A percentile compares a stretch with the other conserved stretches of the same genome.
phyloP scores from a whole-genome alignment of 2,797 vertebrate species.

The Darevskia mixta region DNA sequence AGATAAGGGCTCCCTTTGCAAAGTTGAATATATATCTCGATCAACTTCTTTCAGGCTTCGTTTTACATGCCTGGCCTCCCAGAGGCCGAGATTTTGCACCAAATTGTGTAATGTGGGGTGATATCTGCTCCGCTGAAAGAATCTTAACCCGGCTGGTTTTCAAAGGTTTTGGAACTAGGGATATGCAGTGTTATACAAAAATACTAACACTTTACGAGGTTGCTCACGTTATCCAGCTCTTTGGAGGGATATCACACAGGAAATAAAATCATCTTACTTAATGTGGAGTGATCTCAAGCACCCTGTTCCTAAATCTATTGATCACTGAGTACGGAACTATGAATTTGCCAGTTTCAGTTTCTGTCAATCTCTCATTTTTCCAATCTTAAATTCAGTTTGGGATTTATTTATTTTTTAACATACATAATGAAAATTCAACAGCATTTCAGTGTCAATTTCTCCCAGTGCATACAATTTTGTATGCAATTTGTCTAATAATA shows the following conservation, averaged over 20 bases:
- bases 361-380: neutral
- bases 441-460: no score
- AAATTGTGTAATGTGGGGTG: conserved; percentile 49
- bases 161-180: conserved; percentile 48
- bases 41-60: conserved; percentile 59
- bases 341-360: no score
- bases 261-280: conserved; percentile 32
- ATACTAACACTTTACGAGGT: neutral
- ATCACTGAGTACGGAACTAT: no score
- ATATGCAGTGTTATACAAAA: conserved; percentile 30
- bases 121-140: conserved; percentile 49
- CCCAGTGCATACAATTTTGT: no score
- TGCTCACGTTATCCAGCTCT: conserved; percentile 1
- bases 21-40: conserved; percentile 66
- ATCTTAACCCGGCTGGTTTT: conserved; percentile 53
- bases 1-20: conserved; percentile 71
- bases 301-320: conserved; percentile 47
- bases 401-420: no score
- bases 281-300: conserved; percentile 34
- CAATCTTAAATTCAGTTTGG: no score
- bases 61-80: conserved; percentile 58
- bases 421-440: no score
- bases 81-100: conserved; percentile 59
- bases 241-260: conserved; percentile 35
- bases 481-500: no score